Percentiles rank a stretch among this genome's conserved stretches.
Evolutionary conservation across 2,113 vertebrate genomes (phyloP).

Genomic region (Panurus biarmicus): DNA sequence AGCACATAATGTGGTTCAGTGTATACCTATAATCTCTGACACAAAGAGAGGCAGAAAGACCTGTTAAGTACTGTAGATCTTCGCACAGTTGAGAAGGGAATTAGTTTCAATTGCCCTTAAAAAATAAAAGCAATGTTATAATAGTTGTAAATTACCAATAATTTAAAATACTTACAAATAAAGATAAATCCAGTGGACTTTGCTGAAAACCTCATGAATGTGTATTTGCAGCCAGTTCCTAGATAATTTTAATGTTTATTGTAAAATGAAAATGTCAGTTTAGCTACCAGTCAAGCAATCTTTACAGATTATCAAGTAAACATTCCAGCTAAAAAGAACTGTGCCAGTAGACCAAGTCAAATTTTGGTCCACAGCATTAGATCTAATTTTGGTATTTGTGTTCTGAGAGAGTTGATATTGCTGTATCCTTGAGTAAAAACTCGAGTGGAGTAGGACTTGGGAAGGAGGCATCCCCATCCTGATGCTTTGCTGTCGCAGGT

Average conservation of each 20-base stretch:
- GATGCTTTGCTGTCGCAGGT: background rate
- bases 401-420: background rate
- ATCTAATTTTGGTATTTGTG: background rate
- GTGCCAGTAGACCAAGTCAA: background rate
- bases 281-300: background rate
- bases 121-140: background rate
- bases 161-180: background rate
- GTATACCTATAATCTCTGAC: background rate
- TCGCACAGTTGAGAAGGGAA: background rate
- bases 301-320: background rate
- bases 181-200: background rate
- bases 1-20: background rate
- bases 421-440: background rate
- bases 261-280: background rate
- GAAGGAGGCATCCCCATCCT: background rate
- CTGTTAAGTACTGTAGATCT: background rate
- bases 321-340: background rate
- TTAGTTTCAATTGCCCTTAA: background rate
- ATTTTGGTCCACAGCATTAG: background rate
- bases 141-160: background rate
- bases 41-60: background rate
- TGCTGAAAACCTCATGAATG: background rate
- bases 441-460: accelerated
- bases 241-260: background rate
- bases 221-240: background rate